These are phyloP conservation scores for Nematopogon swammerdamellus DNA, from an alignment of 2,888 invertebrate genomes.

Conservation along the genomic window DNA sequence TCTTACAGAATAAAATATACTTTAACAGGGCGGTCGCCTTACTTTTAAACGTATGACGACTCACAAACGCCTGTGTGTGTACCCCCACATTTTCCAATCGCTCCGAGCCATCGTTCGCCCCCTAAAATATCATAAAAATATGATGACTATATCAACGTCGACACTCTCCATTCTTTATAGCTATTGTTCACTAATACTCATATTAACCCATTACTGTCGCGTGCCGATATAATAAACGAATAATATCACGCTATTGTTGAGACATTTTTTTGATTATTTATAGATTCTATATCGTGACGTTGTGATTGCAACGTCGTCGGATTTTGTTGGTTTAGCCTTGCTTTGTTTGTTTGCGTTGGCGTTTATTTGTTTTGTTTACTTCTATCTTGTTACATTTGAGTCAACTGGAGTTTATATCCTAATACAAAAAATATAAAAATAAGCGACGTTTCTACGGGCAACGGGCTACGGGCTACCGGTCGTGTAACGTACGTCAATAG, in stretches of 20 bases:
- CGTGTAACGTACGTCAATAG: too few species aligned
- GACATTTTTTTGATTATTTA: conserved; percentile 16
- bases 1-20: too few species aligned
- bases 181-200: conserved; percentile 47
- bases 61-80: too few species aligned
- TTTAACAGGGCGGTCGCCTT: too few species aligned
- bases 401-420: too few species aligned
- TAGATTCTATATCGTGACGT: conserved; percentile 3
- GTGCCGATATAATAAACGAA: conserved; percentile 41
- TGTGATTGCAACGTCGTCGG: conserved; percentile 3
- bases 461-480: too few species aligned
- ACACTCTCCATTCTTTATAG: conserved; percentile 34
- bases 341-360: conserved; percentile 2
- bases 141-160: conserved; percentile 34
- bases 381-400: conserved; percentile 1
- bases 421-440: too few species aligned
- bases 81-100: background rate
- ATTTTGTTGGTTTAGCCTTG: background rate
- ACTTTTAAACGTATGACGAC: too few species aligned
- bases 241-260: conserved; percentile 22
- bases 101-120: background rate
- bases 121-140: background rate
- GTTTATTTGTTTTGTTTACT: conserved; percentile 14
- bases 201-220: conserved; percentile 52
- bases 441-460: too few species aligned